Conservation (phyloP, 2,888 invertebrate species). For the Pristionchus maxplancki region DNA sequence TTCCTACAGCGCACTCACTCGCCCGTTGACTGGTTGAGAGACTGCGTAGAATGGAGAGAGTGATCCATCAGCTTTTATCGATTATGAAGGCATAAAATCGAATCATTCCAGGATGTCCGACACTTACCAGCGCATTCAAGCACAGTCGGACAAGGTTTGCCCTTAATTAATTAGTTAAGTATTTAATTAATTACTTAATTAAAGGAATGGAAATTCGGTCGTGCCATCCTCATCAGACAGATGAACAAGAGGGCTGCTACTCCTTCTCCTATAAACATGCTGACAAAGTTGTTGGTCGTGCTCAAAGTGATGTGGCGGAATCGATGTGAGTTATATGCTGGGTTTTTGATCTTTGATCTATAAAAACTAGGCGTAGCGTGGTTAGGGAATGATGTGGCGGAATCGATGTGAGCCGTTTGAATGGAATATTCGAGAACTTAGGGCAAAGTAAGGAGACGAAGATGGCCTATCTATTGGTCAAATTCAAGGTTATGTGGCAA, state of each 20-base stretch:
- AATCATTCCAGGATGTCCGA: slow-evolving; percentile 90
- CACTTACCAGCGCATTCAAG: slow-evolving; percentile 94
- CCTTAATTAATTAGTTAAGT: neutral
- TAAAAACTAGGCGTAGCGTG: too few relatives aligned
- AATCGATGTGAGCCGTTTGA: slow-evolving; percentile 74
- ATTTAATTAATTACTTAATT: neutral
- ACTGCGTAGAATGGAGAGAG: too few relatives aligned
- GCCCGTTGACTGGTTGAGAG: too few relatives aligned
- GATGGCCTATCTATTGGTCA: too few relatives aligned
- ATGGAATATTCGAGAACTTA: too few relatives aligned
- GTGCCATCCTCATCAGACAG: slow-evolving; percentile 96
- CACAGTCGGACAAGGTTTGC: slow-evolving; percentile 91
- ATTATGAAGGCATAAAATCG: too few relatives aligned
- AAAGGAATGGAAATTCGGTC: slow-evolving; percentile 98
- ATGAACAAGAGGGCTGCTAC: slow-evolving; percentile 98
- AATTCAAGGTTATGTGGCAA: too few relatives aligned
- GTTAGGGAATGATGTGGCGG: slow-evolving; percentile 74
- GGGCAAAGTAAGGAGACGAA: too few relatives aligned
- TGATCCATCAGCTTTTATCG: too few relatives aligned
- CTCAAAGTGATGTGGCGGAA: slow-evolving; percentile 76
- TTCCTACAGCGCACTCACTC: too few relatives aligned
- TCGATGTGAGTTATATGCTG: slow-evolving; percentile 84
- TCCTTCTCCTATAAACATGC: slow-evolving; percentile 95
- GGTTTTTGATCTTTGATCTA: slow-evolving; percentile 78
- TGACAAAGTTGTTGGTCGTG: slow-evolving; percentile 84